phyloP scores from a whole-genome alignment of 2,888 invertebrate species.

The Drosophila subsilvestris region DNA sequence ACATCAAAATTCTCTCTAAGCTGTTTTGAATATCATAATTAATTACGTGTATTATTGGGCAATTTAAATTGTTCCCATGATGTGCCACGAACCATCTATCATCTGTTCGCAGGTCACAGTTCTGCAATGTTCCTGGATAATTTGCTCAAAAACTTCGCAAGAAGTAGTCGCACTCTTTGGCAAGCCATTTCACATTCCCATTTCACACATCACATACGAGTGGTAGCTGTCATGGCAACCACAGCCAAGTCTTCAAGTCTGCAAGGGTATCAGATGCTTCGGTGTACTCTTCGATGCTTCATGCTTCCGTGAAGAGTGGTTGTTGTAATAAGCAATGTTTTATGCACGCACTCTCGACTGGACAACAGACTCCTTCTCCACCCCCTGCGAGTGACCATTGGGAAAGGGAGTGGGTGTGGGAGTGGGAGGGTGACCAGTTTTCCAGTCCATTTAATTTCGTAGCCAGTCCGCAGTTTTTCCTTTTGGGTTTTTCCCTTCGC shows the following conservation, averaged over 20 bases:
- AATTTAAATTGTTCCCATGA: no score
- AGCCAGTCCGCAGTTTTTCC: constrained; percentile 64
- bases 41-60: no score
- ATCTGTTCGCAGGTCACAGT: no score
- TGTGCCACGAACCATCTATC: no score
- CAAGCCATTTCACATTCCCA: no score
- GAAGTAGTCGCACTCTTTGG: background rate
- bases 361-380: constrained; percentile 10
- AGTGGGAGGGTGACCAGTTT: constrained; percentile 73
- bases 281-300: no score
- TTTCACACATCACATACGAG: no score
- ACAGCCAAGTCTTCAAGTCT: background rate
- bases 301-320: constrained; percentile 17
- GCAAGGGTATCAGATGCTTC: background rate
- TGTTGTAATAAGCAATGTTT: constrained; percentile 75
- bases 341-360: constrained; percentile 70
- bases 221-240: no score
- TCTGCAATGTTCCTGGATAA: no score
- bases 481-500: background rate
- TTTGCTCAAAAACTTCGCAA: no score
- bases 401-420: background rate
- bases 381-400: constrained; percentile 7
- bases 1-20: no score
- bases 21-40: no score
- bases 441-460: constrained; percentile 80